phyloP scores from a whole-genome alignment of 2,113 vertebrate species.

The Alligator sinensis region DNA sequence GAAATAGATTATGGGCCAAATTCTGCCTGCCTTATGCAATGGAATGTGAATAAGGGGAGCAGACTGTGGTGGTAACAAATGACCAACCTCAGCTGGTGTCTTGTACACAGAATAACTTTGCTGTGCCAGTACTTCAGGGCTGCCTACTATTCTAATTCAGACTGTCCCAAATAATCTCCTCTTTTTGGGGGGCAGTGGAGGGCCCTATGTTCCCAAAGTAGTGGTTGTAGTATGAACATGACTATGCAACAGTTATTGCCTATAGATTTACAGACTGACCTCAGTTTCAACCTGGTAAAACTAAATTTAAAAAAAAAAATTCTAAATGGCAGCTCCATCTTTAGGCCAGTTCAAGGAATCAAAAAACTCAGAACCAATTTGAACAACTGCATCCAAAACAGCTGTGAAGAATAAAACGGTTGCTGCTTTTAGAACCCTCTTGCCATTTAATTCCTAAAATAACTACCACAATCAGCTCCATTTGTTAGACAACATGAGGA shows the following conservation, averaged over 20 bases:
- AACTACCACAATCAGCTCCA: constrained; percentile 57
- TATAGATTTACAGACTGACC: neutral
- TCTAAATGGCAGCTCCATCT: too few relatives aligned
- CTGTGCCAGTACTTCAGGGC: neutral
- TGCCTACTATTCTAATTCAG: neutral
- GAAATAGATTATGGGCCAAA: neutral
- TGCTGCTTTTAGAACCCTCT: constrained; percentile 53
- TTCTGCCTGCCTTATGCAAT: neutral
- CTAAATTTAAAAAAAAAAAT: neutral
- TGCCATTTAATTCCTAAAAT: constrained; percentile 50
- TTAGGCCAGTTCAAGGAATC: too few relatives aligned
- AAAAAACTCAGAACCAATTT: constrained; percentile 26
- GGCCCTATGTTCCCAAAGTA: neutral
- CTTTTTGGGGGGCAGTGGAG: neutral
- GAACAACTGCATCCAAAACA: constrained; percentile 11
- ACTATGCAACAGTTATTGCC: neutral
- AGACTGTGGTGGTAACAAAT: neutral
- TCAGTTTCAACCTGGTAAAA: constrained; percentile 26
- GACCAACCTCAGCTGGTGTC: neutral
- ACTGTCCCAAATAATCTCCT: neutral
- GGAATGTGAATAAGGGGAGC: neutral
- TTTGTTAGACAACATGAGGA: constrained; percentile 48
- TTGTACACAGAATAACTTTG: neutral
- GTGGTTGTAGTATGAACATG: neutral
- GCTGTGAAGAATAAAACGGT: constrained; percentile 57